Conservation (phyloP, 1,140 invertebrate genomes). For the Drosophila suzukii region DNA sequence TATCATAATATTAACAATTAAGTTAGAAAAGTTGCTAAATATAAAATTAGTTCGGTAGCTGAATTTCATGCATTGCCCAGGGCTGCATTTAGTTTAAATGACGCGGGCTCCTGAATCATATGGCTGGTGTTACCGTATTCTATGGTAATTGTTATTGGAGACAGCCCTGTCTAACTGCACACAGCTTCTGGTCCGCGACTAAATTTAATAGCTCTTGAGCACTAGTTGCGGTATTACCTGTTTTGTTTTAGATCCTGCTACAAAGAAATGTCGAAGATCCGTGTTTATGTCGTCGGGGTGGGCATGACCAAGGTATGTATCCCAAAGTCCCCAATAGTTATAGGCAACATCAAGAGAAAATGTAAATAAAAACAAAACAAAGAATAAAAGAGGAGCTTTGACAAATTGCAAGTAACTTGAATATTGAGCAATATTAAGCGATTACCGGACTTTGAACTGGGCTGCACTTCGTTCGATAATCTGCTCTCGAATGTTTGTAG, state of each 20-base stretch:
- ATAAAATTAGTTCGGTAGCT: no score
- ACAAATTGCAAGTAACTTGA: conserved; percentile 7
- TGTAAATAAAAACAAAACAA: background rate
- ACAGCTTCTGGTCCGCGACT: conserved; percentile 2
- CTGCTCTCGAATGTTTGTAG: conserved; percentile 14
- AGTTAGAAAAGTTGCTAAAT: no score
- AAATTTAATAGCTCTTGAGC: conserved; percentile 19
- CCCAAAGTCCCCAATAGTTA: background rate
- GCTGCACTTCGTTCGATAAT: conserved; percentile 60
- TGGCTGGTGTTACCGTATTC: background rate
- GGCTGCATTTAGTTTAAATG: background rate
- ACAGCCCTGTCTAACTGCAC: conserved; percentile 4
- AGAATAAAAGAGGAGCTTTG: conserved; percentile 21
- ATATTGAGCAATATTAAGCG: conserved; percentile 17
- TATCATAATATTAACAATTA: no score
- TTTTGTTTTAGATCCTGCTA: conserved; percentile 2
- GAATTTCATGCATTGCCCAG: no score
- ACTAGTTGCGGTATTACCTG: conserved; percentile 35
- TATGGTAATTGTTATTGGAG: background rate
- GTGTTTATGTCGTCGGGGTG: conserved; percentile 97
- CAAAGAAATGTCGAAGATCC: conserved; percentile 84
- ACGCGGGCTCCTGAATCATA: background rate
- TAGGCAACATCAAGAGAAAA: background rate
- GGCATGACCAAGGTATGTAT: conserved; percentile 96
- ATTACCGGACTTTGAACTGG: conserved; percentile 70